Conservation (phyloP, 2,797 vertebrate species). For the Eupleurogrammus muticus region DNA sequence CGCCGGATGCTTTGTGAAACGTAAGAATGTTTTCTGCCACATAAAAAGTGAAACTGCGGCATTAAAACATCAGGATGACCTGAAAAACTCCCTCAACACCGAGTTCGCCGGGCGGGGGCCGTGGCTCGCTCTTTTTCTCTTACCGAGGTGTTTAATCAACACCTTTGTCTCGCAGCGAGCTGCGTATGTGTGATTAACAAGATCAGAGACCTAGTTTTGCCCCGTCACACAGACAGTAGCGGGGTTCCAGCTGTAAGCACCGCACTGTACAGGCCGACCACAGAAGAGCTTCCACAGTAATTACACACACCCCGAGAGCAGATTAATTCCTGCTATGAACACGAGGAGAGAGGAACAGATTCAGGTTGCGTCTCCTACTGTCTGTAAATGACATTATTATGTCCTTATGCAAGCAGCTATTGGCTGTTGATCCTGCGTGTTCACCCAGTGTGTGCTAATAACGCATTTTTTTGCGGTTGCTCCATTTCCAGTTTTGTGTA, state of each 20-base stretch:
- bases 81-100: slow-evolving; percentile 24
- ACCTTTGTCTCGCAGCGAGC: slow-evolving; percentile 56
- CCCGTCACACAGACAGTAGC: slow-evolving; percentile 52
- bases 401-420: too few relatives aligned
- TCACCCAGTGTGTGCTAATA: background rate
- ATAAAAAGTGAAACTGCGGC: background rate
- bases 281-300: slow-evolving; percentile 52
- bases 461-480: background rate
- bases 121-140: slow-evolving; percentile 24
- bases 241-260: slow-evolving; percentile 61
- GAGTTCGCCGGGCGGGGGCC: slow-evolving; percentile 18
- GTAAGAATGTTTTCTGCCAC: background rate
- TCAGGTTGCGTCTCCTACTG: background rate
- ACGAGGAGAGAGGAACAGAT: slow-evolving; percentile 18
- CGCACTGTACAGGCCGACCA: slow-evolving; percentile 34
- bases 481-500: background rate
- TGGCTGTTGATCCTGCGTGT: too few relatives aligned
- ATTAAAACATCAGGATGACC: slow-evolving; percentile 31
- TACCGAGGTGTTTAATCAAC: slow-evolving; percentile 69
- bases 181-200: slow-evolving; percentile 70
- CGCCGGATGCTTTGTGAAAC: background rate
- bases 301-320: slow-evolving; percentile 57
- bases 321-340: slow-evolving; percentile 53
- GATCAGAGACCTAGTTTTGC: slow-evolving; percentile 73
- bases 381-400: background rate